These are phyloP conservation scores for Dendrolimus punctatus DNA, from an alignment of 1,140 invertebrate genomes.

Conservation along the genomic window DNA sequence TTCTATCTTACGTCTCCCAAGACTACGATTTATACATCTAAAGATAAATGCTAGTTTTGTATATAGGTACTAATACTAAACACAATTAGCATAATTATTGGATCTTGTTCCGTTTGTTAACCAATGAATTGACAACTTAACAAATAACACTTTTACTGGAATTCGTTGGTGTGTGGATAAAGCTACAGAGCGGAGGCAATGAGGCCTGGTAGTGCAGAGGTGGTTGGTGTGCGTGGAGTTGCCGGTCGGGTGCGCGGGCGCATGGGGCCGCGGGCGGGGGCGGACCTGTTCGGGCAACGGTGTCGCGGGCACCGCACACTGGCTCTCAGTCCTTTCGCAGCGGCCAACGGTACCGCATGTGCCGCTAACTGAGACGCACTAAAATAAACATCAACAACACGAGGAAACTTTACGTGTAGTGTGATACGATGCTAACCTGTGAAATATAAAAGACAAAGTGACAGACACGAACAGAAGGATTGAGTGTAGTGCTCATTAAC, in stretches of 20 bases:
- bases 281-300: constrained; percentile 70
- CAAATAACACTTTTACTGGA: constrained; percentile 63
- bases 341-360: constrained; percentile 66
- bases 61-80: background rate
- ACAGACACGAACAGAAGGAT: constrained; percentile 45
- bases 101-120: constrained; percentile 15
- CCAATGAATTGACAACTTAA: constrained; percentile 24
- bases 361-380: constrained; percentile 56
- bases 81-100: background rate
- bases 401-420: constrained; percentile 60
- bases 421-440: constrained; percentile 62
- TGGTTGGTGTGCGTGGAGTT: constrained; percentile 14
- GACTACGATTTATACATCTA: too few species aligned
- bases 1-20: too few species aligned
- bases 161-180: constrained; percentile 39
- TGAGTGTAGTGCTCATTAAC: constrained; percentile 53
- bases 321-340: constrained; percentile 61
- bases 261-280: constrained; percentile 50
- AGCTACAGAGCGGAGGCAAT: constrained; percentile 14
- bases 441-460: constrained; percentile 50
- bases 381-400: constrained; percentile 52
- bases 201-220: constrained; percentile 12
- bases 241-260: constrained; percentile 18
- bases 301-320: constrained; percentile 58
- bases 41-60: too few species aligned